Percentiles rank a stretch among this genome's conserved stretches.
phyloP scores from a whole-genome alignment of 2,113 vertebrate species.

The Drymodes brunneopygia region DNA sequence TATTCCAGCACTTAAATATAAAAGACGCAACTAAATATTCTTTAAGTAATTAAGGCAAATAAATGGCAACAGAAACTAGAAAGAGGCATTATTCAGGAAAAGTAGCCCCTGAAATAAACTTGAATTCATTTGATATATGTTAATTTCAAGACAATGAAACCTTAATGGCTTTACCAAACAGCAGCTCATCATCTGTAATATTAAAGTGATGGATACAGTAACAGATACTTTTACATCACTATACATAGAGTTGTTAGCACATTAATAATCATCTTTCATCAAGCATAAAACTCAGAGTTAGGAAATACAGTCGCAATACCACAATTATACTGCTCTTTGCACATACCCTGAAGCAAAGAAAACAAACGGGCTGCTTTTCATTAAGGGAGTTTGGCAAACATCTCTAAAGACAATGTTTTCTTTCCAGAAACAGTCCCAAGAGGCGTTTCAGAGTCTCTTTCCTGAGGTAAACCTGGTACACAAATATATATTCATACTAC shows the following conservation, averaged over 20 bases:
- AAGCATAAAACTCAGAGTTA: conserved; percentile 64
- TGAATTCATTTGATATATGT: background rate
- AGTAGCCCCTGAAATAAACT: background rate
- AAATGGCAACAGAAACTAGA: background rate
- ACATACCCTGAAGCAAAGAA: conserved; percentile 67
- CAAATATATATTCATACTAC: conserved; percentile 37
- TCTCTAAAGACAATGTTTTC: conserved; percentile 68
- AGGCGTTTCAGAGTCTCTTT: conserved; percentile 43
- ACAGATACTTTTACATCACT: background rate
- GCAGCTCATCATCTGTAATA: background rate
- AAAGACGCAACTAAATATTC: background rate
- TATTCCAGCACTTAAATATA: background rate
- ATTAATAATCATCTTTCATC: conserved; percentile 71
- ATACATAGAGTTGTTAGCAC: conserved; percentile 42
- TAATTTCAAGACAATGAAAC: background rate
- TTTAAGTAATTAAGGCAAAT: background rate
- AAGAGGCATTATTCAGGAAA: background rate
- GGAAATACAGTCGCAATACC: conserved; percentile 71
- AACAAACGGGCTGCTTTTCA: conserved; percentile 71
- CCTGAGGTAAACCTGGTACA: conserved; percentile 40
- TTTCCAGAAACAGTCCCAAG: conserved; percentile 50
- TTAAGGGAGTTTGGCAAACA: conserved; percentile 57
- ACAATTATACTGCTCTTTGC: conserved; percentile 63
- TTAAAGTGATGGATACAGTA: background rate
- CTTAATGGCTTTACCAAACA: background rate